Evolutionary conservation across 2,888 invertebrate genomes (phyloP), one percentile per base, ranked within the genome.

Genomic region (Tortricodes alternella): DNA sequence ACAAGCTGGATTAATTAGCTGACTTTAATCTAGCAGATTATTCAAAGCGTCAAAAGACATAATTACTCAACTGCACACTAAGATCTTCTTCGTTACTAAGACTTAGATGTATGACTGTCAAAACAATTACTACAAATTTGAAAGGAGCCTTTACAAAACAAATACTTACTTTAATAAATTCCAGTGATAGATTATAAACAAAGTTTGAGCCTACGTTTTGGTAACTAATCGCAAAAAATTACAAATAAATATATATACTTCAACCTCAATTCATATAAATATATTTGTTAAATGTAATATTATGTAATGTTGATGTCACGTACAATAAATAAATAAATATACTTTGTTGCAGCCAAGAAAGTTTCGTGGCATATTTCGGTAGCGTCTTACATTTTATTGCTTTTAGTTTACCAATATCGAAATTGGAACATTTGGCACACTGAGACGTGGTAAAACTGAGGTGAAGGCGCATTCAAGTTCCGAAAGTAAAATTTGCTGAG

Each of bases 251-350:
- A n/a, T n/a, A n/a, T n/a, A n/a, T 24, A 6, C 21, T 49, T 41
- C n/a, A n/a, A n/a, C n/a, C n/a, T n/a, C n/a, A n/a, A n/a, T n/a
- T n/a, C n/a, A n/a, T n/a, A n/a, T n/a, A n/a, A n/a, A n/a, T n/a
- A n/a, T n/a, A n/a, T n/a, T n/a, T n/a, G n/a, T n/a, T n/a, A n/a
- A n/a, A n/a, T n/a, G n/a, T n/a, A n/a, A n/a, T n/a, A n/a, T n/a
- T n/a, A n/a, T n/a, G n/a, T n/a, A n/a, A n/a, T n/a, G n/a, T n/a
- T n/a, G n/a, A n/a, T n/a, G n/a, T n/a, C n/a, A n/a, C n/a, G 35
- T 27, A 41, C 48, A 46, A 48, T 53, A 53, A 41, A 55, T 48
- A 37, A 48, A 37, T n/a, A n/a, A n/a, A n/a, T n/a, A n/a, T 24
- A 6, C 21, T 49, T 41, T 32, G 39, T 13, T 8, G 21, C 32